These are phyloP conservation scores for Heloderma charlesbogerti DNA, from an alignment of 2,113 vertebrate genomes.

Conservation along the genomic window DNA sequence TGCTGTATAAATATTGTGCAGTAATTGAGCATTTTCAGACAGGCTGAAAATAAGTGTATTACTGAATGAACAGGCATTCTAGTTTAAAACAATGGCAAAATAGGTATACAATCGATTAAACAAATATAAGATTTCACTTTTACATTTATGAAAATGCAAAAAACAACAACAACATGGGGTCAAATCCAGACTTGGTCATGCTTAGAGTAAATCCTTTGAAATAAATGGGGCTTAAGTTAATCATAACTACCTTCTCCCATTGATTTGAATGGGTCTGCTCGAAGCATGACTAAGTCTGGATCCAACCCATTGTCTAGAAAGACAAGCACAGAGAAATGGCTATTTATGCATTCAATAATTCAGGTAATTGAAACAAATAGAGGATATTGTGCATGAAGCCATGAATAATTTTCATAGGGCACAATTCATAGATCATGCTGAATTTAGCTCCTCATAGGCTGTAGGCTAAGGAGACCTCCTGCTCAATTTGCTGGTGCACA, in stretches of 20 bases:
- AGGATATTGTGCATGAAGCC: rapidly evolving
- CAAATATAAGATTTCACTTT: neutral
- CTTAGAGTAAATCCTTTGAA: neutral
- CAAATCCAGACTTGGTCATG: neutral
- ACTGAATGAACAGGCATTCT: neutral
- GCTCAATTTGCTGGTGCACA: neutral
- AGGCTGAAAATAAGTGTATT: neutral
- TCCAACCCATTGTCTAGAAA: neutral
- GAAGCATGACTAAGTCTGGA: neutral
- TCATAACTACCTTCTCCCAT: neutral
- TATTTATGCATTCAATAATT: neutral
- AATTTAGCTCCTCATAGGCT: neutral
- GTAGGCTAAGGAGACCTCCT: neutral
- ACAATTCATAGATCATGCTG: neutral
- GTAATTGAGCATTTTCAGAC: neutral
- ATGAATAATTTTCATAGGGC: neutral
- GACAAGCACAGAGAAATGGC: neutral
- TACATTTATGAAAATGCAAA: neutral
- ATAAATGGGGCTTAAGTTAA: neutral
- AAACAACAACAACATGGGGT: neutral
- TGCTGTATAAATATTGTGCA: rapidly evolving
- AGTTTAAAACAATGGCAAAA: neutral
- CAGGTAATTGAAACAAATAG: neutral
- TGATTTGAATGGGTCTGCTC: neutral
- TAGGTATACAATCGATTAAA: neutral